Evolutionary conservation across 2,797 vertebrate species (phyloP), one percentile per base, ranked within the genome.

Genomic region (Threskiornis aethiopicus): DNA sequence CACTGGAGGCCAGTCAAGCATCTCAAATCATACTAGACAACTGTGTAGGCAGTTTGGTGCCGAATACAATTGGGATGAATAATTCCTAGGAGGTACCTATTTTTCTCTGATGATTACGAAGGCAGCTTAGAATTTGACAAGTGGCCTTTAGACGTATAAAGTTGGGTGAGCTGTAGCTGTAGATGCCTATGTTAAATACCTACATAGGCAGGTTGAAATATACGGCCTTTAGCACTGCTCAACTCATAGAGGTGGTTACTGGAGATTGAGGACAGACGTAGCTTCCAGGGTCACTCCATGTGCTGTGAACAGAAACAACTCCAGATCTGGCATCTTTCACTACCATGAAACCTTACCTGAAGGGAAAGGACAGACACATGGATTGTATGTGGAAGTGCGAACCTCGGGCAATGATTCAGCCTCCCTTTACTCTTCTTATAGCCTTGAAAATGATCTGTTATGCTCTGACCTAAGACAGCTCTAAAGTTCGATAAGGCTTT

Each of bases 41-140:
- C 79, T 78, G 84, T 67, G 96, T 96, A 87, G 96, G 94, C 87
- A 83, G 94, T 51, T 80, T 57, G 78, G 64, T 93, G 71, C 87
- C 61, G 89, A 92, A 57, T 84, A 94, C 82, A 96, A 96, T 91
- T 85, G 82, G 64, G 58, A 95, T 96, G 87, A 97, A 90, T 95
- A 95, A 95, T 93, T 93, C 61, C 89, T 92, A 77, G 64, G 71
- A 93, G 87, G 64, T 67, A 73, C 72, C 79, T 92, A 59, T 91
- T 95, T 94, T 96, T 86, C 69, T 93, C 76, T 93, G 79, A 54
- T 73, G 61, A 81, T 95, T 94, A 44, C 61, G 47, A 65, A 94
- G 21, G 21, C 84, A 91, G 65, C 66, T 95, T 93, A 76, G 70
- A 96, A 79, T 82, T 79, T 96, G 92, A 89, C 84, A 93, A 90